Percentiles rank a stretch among this genome's conserved stretches.
These are phyloP conservation scores for Drosophila biarmipes DNA, from an alignment of 1,140 invertebrate species.

Conservation along the genomic window DNA sequence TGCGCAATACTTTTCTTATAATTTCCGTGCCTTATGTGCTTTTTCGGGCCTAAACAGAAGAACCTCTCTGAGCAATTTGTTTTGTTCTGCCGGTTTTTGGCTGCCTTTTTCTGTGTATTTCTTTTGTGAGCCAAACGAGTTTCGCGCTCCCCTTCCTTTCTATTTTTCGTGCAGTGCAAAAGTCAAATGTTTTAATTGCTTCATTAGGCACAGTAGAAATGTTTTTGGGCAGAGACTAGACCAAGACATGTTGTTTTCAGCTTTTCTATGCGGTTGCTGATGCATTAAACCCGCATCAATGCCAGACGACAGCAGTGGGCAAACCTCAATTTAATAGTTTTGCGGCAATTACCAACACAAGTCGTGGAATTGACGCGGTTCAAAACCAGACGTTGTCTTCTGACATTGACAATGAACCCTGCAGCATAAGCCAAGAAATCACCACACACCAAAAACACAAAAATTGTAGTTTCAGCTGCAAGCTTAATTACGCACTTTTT, in stretches of 20 bases:
- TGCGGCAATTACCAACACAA: conserved; percentile 69
- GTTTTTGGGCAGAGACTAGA: conserved; percentile 33
- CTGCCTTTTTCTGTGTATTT: conserved; percentile 39
- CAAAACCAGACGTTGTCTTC: conserved; percentile 57
- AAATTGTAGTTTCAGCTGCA: conserved; percentile 48
- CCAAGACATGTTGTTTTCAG: conserved; percentile 25
- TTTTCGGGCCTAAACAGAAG: conserved; percentile 1
- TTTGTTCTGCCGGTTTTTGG: conserved; percentile 21
- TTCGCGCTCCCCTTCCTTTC: conserved; percentile 29
- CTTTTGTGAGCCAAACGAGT: conserved; percentile 61
- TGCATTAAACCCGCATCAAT: conserved; percentile 78
- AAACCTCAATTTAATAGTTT: conserved; percentile 44
- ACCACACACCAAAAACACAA: conserved; percentile 22
- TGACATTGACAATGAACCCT: conserved; percentile 77
- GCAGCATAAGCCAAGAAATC: conserved; percentile 22
- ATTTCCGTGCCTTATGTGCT: conserved; percentile 2
- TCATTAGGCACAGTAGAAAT: conserved; percentile 51
- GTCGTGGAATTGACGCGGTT: conserved; percentile 55
- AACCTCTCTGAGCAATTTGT: conserved; percentile 14
- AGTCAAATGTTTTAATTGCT: conserved; percentile 62
- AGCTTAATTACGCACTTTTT: conserved; percentile 65
- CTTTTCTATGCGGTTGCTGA: conserved; percentile 21
- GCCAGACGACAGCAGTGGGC: conserved; percentile 47
- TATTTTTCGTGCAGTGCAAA: conserved; percentile 35
- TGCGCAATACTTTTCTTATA: conserved; percentile 35